Evolutionary conservation across 2,113 vertebrate genomes (phyloP), one percentile per base, ranked within the genome.

Genomic region (Craseonycteris thonglongyai): DNA sequence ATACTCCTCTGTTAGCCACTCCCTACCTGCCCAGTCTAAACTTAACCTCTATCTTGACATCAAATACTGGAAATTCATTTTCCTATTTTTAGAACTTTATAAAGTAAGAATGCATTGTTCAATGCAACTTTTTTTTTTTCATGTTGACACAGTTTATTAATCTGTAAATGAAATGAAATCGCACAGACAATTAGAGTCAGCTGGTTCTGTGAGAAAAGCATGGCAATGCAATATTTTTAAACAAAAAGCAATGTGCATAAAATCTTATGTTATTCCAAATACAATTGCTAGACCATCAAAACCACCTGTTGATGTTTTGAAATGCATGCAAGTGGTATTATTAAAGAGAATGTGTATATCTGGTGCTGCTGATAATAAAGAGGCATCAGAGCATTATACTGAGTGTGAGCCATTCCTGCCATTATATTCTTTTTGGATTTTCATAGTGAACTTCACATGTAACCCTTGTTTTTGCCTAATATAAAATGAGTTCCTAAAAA

Each of bases 51-150:
- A 5, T 24, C 10, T 33, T 66, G 58, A 83, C 51, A 47, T 49
- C n/a, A 16, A 61, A 72, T n/a, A 79, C 33, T 2, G 3, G 61
- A 88, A 65, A 69, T 81, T 79, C 92, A 84, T 93, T 88, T 93
- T 93, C 58, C 24, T 74, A 21, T 88, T 74, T 94, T 96, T 83
- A 91, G 65, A 83, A 88, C 85, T 69, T 92, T 30, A 38, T 79
- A 15, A 72, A 79, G n/a, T 76, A 26, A 87, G 56, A 56, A 78
- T 26, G 11, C 65, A 42, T 22, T 59, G 59, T 51, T 93, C 22
- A 69, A 1, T n/a, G 33, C 38, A 54, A 10, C 54, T 10, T n/a
- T 80, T 79, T 90, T 56, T n/a, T n/a, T n/a, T n/a, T n/a, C n/a
- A n/a, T n/a, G n/a, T n/a, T n/a, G n/a, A n/a, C n/a, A n/a, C n/a